Percentiles rank a stretch among this genome's conserved stretches.
These are phyloP conservation scores for Andrena camellia DNA, from an alignment of 2,888 invertebrate species.

Conservation along the genomic window DNA sequence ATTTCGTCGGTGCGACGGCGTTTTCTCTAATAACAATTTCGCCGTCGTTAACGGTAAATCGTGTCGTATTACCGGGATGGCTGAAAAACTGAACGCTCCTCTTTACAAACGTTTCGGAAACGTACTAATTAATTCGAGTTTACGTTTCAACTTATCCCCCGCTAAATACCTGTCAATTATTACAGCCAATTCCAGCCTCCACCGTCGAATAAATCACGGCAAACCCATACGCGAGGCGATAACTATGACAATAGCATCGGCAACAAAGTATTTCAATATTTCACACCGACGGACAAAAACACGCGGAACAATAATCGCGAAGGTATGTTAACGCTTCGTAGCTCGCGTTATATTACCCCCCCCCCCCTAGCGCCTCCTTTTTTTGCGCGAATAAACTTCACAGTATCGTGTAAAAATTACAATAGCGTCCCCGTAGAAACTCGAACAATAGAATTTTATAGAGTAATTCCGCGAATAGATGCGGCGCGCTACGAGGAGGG, in stretches of 20 bases:
- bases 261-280: constrained; percentile 29
- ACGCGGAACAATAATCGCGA: constrained; percentile 22
- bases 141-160: neutral
- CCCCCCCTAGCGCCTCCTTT: neutral
- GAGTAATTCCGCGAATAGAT: constrained; percentile 18
- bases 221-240: neutral
- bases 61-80: constrained; percentile 15
- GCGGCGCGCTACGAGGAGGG: neutral
- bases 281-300: neutral
- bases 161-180: neutral
- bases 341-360: constrained; percentile 18
- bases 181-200: neutral
- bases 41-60: constrained; percentile 39
- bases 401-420: constrained; percentile 40
- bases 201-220: neutral
- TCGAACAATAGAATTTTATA: constrained; percentile 53
- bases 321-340: constrained; percentile 12
- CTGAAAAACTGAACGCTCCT: neutral
- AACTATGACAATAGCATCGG: neutral
- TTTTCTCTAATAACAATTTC: constrained; percentile 51
- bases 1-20: constrained; percentile 7
- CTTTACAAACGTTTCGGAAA: constrained; percentile 15
- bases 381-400: constrained; percentile 6
- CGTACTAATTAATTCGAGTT: constrained; percentile 7
- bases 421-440: constrained; percentile 27